Evolutionary conservation across 2,113 vertebrate genomes (phyloP), one percentile per base, ranked within the genome.

Genomic region (Amphiprion percula): DNA sequence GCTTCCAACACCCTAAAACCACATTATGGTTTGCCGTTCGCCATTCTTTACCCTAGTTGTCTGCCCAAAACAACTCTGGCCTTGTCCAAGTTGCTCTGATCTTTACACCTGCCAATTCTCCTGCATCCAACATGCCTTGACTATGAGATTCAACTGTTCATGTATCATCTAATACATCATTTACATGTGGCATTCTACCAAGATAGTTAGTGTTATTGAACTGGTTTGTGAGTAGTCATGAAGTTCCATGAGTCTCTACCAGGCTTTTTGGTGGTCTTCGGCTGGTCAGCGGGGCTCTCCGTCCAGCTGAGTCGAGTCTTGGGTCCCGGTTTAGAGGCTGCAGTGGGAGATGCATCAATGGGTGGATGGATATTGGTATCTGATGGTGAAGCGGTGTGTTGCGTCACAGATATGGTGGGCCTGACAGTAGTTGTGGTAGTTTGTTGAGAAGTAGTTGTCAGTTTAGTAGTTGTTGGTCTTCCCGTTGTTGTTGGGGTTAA

Each of bases 291-390:
- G 0, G 91, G 84, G 49, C 74, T 93, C 82, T 94, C 93, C 0
- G 93, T 93, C 93, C 93, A 94, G 72, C 82, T 93, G 49, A 94
- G 87, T 37, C 80, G 87, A 69, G 79, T 93, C 71, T 21, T 92
- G 16, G 75, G 17, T 64, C 9, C 67, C 19, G 30, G 55, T 21
- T 16, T 74, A 62, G 72, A 49, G 10, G 10, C 23, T 26, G 41
- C 52, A 0, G 33, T 64, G 5, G 79, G 58, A 37, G 66, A 21
- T 2, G 23, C 65, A 39, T 26, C 41, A 12, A 16, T 44, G 2
- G 78, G 21, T 14, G 64, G 49, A 21, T 7, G 47, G n/a, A 39
- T 37, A 5, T 41, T 75, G 19, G 79, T 68, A 12, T 69, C 44
- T 39, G 59, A 72, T 1, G 54, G 33, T 21, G 21, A 19, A n/a